Percentiles rank a stretch among this genome's conserved stretches.
These are phyloP conservation scores for Xestoiulus laeticollis DNA, from an alignment of 2,888 invertebrate species.

Conservation along the genomic window DNA sequence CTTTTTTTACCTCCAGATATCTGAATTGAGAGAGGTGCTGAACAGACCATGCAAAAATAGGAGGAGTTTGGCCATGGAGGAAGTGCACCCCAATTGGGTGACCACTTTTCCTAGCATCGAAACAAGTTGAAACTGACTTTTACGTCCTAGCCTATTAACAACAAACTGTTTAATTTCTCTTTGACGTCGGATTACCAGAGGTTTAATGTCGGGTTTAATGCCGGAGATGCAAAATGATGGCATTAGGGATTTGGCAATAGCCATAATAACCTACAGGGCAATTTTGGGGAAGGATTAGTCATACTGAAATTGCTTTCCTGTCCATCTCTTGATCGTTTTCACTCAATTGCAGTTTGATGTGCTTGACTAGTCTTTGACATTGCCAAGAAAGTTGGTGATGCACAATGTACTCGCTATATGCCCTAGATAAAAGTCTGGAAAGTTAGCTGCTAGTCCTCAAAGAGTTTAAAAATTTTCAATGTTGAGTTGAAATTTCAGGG, in stretches of 20 bases:
- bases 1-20: neutral
- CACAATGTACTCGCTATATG: neutral
- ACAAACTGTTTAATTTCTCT: neutral
- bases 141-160: neutral
- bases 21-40: slow-evolving; percentile 11
- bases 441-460: too few relatives aligned
- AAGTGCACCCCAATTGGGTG: slow-evolving; percentile 35
- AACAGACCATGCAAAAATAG: neutral
- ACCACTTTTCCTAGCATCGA: neutral
- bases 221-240: slow-evolving; percentile 1
- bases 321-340: neutral
- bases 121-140: slow-evolving; percentile 10
- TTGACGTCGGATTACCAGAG: slow-evolving; percentile 3
- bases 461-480: too few relatives aligned
- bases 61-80: slow-evolving; percentile 32
- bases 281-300: slow-evolving; percentile 25
- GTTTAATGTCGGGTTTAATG: slow-evolving; percentile 38
- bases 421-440: too few relatives aligned
- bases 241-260: slow-evolving; percentile 10
- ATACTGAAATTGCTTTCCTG: neutral
- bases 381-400: neutral
- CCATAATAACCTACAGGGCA: neutral
- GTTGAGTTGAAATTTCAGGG: too few relatives aligned
- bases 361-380: slow-evolving; percentile 5
- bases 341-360: neutral